These are phyloP conservation scores for Crocidura indochinensis DNA, from an alignment of 2,797 vertebrate species.

Conservation along the genomic window DNA sequence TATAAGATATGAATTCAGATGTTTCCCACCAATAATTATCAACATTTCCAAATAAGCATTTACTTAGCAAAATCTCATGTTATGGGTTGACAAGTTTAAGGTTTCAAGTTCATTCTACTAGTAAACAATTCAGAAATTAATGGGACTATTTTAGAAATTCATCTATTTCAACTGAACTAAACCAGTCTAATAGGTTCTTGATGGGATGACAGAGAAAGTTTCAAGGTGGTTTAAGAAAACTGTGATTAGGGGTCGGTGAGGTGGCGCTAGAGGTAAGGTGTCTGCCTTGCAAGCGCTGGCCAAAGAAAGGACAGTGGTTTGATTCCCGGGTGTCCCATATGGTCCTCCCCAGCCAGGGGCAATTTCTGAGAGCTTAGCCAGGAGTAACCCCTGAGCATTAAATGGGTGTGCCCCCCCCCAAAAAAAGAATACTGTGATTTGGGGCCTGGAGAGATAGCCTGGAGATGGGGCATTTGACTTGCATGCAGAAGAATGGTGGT, in stretches of 20 bases:
- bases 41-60: conserved; percentile 80
- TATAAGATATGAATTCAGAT: conserved; percentile 82
- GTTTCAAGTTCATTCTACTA: conserved; percentile 67
- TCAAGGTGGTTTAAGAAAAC: conserved; percentile 24
- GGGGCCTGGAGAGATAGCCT: no score
- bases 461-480: no score
- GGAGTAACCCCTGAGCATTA: no score
- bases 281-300: no score
- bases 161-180: conserved; percentile 81
- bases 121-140: conserved; percentile 6
- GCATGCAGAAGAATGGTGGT: no score
- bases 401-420: no score
- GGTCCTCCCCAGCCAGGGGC: no score
- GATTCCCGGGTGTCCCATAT: no score
- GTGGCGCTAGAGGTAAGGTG: no score
- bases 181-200: conserved; percentile 64
- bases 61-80: conserved; percentile 66
- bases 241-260: conserved; percentile 58
- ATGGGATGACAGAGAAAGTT: not conserved
- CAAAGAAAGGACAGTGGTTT: no score
- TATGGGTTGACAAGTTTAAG: conserved; percentile 60
- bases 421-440: no score
- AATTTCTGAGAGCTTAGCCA: no score
- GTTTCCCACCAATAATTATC: conserved; percentile 80
- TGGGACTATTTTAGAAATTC: conserved; percentile 78